A percentile compares a stretch with the other conserved stretches of the same genome.
Conservation (phyloP, 2,888 invertebrate species). For the Craniophora ligustri region DNA sequence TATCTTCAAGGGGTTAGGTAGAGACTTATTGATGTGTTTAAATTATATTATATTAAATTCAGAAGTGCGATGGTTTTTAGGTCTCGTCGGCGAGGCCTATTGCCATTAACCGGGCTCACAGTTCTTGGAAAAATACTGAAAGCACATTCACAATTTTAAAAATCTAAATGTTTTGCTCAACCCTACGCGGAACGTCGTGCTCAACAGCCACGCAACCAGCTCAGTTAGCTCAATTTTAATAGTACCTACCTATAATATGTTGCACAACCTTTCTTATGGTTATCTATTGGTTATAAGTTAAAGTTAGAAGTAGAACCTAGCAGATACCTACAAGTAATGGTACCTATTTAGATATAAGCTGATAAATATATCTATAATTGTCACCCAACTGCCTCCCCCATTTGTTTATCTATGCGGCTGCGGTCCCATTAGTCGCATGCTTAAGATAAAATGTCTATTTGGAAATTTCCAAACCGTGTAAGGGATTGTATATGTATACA, state of each 20-base stretch:
- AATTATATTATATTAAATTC: too few relatives aligned
- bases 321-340: constrained; percentile 29
- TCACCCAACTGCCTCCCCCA: constrained; percentile 72
- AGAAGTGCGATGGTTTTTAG: too few relatives aligned
- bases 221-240: too few relatives aligned
- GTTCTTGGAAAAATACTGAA: too few relatives aligned
- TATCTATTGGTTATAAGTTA: constrained; percentile 14
- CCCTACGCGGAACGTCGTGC: too few relatives aligned
- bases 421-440: constrained; percentile 70
- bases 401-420: constrained; percentile 77
- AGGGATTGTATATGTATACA: constrained; percentile 34
- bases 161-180: too few relatives aligned
- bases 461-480: constrained; percentile 72
- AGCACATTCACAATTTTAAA: too few relatives aligned
- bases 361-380: constrained; percentile 67
- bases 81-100: too few relatives aligned
- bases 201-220: too few relatives aligned
- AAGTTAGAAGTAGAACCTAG: constrained; percentile 10
- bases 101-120: too few relatives aligned
- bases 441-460: constrained; percentile 75
- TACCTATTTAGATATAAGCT: constrained; percentile 53
- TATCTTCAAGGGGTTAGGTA: too few relatives aligned
- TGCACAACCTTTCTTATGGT: constrained; percentile 10
- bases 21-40: constrained; percentile 2
- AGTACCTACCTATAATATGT: too few relatives aligned